Evolutionary conservation across 2,113 vertebrate genomes (phyloP).

Genomic region (Epinephelus fuscoguttatus): DNA sequence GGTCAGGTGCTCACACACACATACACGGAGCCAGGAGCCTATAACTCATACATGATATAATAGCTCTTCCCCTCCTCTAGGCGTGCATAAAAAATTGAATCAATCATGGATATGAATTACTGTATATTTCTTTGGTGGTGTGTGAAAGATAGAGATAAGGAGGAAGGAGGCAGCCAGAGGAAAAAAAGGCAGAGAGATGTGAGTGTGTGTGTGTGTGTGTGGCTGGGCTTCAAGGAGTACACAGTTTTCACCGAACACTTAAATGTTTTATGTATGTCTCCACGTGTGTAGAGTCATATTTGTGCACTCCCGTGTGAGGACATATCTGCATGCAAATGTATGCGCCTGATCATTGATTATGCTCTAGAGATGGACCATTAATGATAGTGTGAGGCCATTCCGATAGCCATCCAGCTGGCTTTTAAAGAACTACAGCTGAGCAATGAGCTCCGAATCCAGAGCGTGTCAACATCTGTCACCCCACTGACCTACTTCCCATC

Average conservation of each 20-base stretch:
- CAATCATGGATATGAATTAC: constrained; percentile 61
- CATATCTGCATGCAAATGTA: constrained; percentile 11
- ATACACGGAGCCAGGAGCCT: constrained; percentile 26
- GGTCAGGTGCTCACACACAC: constrained; percentile 44
- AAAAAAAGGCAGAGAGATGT: not conserved
- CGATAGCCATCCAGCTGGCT: constrained; percentile 58
- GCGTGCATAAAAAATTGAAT: constrained; percentile 41
- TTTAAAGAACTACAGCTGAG: constrained; percentile 71
- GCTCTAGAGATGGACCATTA: constrained; percentile 29
- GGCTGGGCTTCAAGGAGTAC: not conserved
- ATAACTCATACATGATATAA: constrained; percentile 60
- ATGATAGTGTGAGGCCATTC: constrained; percentile 38
- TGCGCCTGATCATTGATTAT: constrained; percentile 3
- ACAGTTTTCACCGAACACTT: constrained; percentile 14
- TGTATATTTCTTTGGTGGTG: constrained; percentile 44
- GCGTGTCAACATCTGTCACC: constrained; percentile 73
- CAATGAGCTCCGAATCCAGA: constrained; percentile 63
- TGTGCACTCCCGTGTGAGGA: not conserved
- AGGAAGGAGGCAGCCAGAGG: constrained; percentile 20
- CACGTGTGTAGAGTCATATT: not conserved
- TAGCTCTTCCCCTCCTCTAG: constrained; percentile 46
- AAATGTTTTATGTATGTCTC: constrained; percentile 10
- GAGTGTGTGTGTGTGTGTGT: constrained; percentile 4
- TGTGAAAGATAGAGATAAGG: constrained; percentile 49
- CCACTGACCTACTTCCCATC: constrained; percentile 76